These are phyloP conservation scores for Idaea biselata DNA, from an alignment of 2,888 invertebrate species.

Conservation along the genomic window DNA sequence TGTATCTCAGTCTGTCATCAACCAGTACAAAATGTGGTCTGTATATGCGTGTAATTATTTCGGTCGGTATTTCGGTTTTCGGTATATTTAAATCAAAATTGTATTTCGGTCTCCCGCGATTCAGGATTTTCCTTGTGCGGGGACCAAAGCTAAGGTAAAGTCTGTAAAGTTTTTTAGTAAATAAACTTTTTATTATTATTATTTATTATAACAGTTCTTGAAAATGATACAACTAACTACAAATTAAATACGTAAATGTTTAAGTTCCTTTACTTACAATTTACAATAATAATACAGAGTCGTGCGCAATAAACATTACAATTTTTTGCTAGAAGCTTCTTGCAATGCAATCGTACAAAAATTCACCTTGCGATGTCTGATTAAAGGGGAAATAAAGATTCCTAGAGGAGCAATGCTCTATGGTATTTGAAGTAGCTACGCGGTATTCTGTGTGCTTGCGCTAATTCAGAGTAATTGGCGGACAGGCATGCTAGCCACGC, in stretches of 20 bases:
- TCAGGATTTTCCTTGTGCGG: too few species aligned
- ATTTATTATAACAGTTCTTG: neutral
- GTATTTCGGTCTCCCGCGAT: too few species aligned
- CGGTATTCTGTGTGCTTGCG: constrained; percentile 39
- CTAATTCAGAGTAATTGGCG: constrained; percentile 49
- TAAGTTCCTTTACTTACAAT: too few species aligned
- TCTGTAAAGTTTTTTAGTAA: too few species aligned
- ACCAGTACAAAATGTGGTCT: neutral
- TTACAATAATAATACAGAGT: neutral
- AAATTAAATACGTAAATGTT: too few species aligned
- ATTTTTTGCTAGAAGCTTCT: constrained; percentile 11
- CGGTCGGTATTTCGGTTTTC: too few species aligned
- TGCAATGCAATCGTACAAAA: constrained; percentile 15
- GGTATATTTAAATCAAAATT: too few species aligned
- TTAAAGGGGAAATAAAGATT: constrained; percentile 37
- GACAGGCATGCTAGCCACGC: constrained; percentile 30
- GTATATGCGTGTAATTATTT: neutral
- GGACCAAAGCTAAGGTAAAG: too few species aligned
- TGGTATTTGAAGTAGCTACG: constrained; percentile 33
- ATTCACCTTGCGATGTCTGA: constrained; percentile 24
- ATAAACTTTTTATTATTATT: too few species aligned
- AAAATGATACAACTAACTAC: too few species aligned
- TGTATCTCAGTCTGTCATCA: constrained; percentile 23
- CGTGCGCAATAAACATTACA: neutral
- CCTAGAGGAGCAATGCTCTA: constrained; percentile 24